Conservation (phyloP, 1,140 invertebrate species). For the Ceratina calcarata region DNA sequence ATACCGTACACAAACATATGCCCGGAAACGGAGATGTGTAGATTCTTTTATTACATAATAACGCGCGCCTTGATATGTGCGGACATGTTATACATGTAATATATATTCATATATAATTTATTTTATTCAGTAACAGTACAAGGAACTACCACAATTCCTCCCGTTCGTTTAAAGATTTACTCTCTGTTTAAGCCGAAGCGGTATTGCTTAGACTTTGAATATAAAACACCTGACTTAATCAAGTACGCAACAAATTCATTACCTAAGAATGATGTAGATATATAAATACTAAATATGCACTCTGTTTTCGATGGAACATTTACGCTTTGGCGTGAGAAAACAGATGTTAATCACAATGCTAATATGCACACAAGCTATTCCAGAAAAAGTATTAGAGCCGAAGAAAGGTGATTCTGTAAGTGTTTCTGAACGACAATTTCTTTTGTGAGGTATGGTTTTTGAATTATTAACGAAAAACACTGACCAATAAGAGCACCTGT, state of each 20-base stretch:
- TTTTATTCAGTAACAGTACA: conserved; percentile 53
- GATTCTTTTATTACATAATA: conserved; percentile 21
- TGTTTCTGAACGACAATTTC: too few species aligned
- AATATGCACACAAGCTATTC: conserved; percentile 1
- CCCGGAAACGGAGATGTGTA: conserved; percentile 23
- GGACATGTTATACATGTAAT: conserved; percentile 23
- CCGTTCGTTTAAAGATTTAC: conserved; percentile 19
- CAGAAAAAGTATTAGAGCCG: too few species aligned
- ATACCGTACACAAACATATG: conserved; percentile 31
- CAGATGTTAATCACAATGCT: background rate
- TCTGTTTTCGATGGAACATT: conserved; percentile 4
- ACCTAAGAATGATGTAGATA: conserved; percentile 30
- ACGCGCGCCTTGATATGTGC: conserved; percentile 43
- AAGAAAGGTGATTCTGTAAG: too few species aligned
- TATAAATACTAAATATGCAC: conserved; percentile 18
- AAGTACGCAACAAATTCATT: conserved; percentile 33
- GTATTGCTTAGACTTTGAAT: conserved; percentile 36
- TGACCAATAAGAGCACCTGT: too few species aligned
- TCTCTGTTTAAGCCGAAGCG: conserved; percentile 6
- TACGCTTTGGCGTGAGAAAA: background rate
- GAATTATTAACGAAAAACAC: too few species aligned
- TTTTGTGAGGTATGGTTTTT: too few species aligned
- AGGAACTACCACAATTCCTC: conserved; percentile 45
- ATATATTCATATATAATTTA: conserved; percentile 22
- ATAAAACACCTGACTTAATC: conserved; percentile 41